phyloP scores from a whole-genome alignment of 2,113 vertebrate species.

The Sinocyclocheilus anophthalmus region DNA sequence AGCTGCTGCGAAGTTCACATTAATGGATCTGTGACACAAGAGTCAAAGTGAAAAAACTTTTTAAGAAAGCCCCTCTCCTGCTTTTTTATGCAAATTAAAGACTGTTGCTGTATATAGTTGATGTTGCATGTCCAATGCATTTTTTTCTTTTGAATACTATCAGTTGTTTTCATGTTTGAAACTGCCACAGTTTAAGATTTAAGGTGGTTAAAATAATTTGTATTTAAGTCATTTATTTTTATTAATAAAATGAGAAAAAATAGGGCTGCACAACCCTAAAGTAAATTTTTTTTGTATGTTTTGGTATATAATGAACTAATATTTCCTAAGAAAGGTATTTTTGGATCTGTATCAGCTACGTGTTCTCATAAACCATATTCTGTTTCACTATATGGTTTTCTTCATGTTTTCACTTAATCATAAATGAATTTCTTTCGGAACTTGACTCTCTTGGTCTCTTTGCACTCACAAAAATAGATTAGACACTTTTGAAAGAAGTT shows the following conservation, averaged over 20 bases:
- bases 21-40: conserved; percentile 54
- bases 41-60: conserved; percentile 48
- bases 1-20: conserved; percentile 86
- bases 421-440: conserved; percentile 74
- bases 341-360: conserved; percentile 75
- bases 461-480: background rate
- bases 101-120: conserved; percentile 72
- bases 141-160: conserved; percentile 74
- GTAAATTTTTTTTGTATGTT: conserved; percentile 79
- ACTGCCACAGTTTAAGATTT: conserved; percentile 85
- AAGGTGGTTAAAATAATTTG: conserved; percentile 76
- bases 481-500: background rate
- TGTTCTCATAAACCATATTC: conserved; percentile 64
- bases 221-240: conserved; percentile 98
- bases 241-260: conserved; percentile 79
- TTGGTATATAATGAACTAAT: conserved; percentile 91
- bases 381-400: conserved; percentile 68
- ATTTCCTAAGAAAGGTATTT: conserved; percentile 90
- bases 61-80: conserved; percentile 38
- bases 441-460: conserved; percentile 25
- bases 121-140: conserved; percentile 87
- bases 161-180: conserved; percentile 82
- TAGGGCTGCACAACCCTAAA: conserved; percentile 67
- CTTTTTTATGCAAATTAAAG: conserved; percentile 69
- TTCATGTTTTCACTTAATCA: conserved; percentile 75